Conservation (phyloP, 2,797 vertebrate genomes). For the Ceryle rudis region DNA sequence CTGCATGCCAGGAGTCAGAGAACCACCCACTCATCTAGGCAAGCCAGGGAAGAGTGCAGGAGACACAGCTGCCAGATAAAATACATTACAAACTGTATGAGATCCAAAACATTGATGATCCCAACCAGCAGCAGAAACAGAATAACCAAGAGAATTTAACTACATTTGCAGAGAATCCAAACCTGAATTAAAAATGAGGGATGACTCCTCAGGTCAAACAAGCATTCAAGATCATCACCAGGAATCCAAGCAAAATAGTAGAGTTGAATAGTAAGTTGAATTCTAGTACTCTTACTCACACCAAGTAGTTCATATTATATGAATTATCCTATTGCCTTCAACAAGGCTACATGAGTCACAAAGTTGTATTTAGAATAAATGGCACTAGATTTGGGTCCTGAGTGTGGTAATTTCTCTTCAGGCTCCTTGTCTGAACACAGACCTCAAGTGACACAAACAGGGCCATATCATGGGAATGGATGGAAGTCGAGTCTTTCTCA, state of each 20-base stretch:
- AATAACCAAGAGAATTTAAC: slow-evolving; percentile 25
- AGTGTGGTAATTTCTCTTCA: background rate
- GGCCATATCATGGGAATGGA: background rate
- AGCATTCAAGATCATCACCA: background rate
- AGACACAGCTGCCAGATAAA: slow-evolving; percentile 47
- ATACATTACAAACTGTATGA: background rate
- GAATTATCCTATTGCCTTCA: background rate
- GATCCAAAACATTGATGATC: slow-evolving; percentile 43
- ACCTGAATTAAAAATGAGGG: background rate
- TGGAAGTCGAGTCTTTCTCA: too few relatives aligned
- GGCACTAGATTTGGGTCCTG: background rate
- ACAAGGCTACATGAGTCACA: background rate
- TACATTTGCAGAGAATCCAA: background rate
- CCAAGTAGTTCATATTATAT: background rate
- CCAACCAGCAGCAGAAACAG: slow-evolving; percentile 26
- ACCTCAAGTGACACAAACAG: background rate
- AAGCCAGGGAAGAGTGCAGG: slow-evolving; percentile 18
- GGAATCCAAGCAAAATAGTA: slow-evolving; percentile 8
- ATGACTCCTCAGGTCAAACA: slow-evolving; percentile 1
- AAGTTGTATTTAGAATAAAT: background rate
- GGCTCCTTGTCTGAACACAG: background rate
- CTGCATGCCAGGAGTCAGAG: slow-evolving; percentile 20
- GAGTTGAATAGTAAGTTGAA: background rate
- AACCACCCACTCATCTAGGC: slow-evolving; percentile 37
- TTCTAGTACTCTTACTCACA: background rate